Conservation (phyloP, 2,113 vertebrate species). For the Sinocyclocheilus anophthalmus region DNA sequence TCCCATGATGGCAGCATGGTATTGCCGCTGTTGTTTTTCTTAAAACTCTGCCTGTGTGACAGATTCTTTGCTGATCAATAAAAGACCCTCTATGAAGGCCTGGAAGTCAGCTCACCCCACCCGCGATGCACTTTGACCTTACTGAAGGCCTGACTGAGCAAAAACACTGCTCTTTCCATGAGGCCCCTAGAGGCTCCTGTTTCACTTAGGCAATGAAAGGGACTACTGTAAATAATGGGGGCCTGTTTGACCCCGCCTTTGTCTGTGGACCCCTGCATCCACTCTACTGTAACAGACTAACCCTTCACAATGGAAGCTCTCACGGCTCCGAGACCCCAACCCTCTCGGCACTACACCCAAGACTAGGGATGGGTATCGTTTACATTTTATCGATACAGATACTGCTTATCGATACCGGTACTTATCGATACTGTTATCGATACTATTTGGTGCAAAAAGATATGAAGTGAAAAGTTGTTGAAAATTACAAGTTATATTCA, state of each 20-base stretch:
- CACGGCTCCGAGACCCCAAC: conserved; percentile 69
- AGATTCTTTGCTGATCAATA: conserved; percentile 63
- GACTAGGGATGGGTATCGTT: not conserved
- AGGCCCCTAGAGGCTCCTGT: conserved; percentile 73
- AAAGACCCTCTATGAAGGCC: conserved; percentile 66
- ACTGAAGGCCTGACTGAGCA: conserved; percentile 85
- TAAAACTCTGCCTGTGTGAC: conserved; percentile 52
- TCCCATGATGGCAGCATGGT: not conserved
- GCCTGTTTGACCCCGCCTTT: conserved; percentile 77
- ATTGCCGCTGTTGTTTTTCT: conserved; percentile 42
- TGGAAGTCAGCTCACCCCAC: conserved; percentile 73
- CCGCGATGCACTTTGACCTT: conserved; percentile 78
- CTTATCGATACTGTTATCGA: too few relatives aligned
- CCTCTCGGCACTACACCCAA: conserved; percentile 54
- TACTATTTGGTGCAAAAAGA: too few relatives aligned
- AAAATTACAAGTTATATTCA: too few relatives aligned
- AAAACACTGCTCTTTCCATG: conserved; percentile 81
- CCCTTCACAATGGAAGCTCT: conserved; percentile 72
- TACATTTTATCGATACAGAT: too few relatives aligned
- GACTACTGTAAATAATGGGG: conserved; percentile 86
- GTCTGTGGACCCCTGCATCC: conserved; percentile 76
- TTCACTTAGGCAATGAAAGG: conserved; percentile 83
- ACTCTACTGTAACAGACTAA: conserved; percentile 79
- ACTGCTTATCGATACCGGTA: too few relatives aligned
- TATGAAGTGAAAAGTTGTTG: too few relatives aligned